phyloP scores from a whole-genome alignment of 1,140 invertebrate species.

The Hormaphis cornu region DNA sequence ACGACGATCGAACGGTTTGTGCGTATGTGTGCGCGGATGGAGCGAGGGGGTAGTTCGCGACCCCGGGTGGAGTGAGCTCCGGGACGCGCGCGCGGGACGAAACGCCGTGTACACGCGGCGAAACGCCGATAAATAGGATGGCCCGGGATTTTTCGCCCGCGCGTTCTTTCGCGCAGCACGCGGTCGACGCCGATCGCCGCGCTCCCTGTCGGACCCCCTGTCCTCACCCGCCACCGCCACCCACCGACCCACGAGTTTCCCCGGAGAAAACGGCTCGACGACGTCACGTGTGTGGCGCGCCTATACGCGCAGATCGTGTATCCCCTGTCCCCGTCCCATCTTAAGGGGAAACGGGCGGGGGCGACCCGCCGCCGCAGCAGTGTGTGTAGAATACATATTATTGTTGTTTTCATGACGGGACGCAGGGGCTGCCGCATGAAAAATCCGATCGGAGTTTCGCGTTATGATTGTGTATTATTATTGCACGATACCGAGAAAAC shows the following conservation, averaged over 20 bases:
- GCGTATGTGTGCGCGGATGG: not conserved
- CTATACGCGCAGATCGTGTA: too few species aligned
- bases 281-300: not conserved
- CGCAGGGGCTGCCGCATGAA: too few species aligned
- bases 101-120: conserved; percentile 27
- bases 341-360: too few species aligned
- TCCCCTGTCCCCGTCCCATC: too few species aligned
- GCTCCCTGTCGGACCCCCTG: not conserved
- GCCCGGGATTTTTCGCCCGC: conserved; percentile 21
- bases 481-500: too few species aligned
- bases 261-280: not conserved
- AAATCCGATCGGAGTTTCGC: too few species aligned
- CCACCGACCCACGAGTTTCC: not conserved
- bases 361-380: not conserved
- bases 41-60: not conserved
- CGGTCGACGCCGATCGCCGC: not conserved
- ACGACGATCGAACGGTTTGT: not conserved
- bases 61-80: too few species aligned
- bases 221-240: not conserved
- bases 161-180: not conserved
- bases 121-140: conserved; percentile 32
- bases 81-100: conserved; percentile 25
- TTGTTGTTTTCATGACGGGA: too few species aligned
- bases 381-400: conserved; percentile 3
- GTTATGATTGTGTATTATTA: too few species aligned